Conservation (phyloP, 2,113 vertebrate genomes). For the Gymnocephalus cernua region DNA sequence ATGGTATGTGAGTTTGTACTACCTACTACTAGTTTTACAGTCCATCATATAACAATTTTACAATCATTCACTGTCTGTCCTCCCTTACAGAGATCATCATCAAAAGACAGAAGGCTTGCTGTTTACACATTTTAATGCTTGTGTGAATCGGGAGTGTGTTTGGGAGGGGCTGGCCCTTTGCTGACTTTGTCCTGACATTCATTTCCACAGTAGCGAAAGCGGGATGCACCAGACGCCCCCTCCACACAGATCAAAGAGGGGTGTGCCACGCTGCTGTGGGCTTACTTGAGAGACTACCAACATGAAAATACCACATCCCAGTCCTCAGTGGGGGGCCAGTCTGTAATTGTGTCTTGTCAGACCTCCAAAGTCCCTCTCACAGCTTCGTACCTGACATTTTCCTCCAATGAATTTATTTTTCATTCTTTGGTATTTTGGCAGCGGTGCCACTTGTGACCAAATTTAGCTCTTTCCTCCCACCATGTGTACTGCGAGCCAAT, state of each 20-base stretch:
- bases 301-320: slow-evolving; percentile 77
- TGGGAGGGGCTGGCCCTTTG: slow-evolving; percentile 43
- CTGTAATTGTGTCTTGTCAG: slow-evolving; percentile 82
- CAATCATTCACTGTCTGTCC: slow-evolving; percentile 10
- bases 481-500: slow-evolving; percentile 48
- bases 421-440: slow-evolving; percentile 80
- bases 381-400: slow-evolving; percentile 80
- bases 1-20: background rate
- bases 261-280: slow-evolving; percentile 56
- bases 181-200: slow-evolving; percentile 72
- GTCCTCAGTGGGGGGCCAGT: slow-evolving; percentile 65
- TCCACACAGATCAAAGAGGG: slow-evolving; percentile 74
- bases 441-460: slow-evolving; percentile 71
- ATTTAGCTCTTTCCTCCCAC: slow-evolving; percentile 66
- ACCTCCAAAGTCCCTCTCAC: slow-evolving; percentile 76
- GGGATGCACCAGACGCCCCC: slow-evolving; percentile 47
- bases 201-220: slow-evolving; percentile 45
- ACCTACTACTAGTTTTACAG: background rate
- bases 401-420: slow-evolving; percentile 76
- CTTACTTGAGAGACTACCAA: slow-evolving; percentile 67
- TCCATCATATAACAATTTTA: background rate
- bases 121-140: slow-evolving; percentile 45
- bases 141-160: slow-evolving; percentile 28
- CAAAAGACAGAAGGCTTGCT: slow-evolving; percentile 1
- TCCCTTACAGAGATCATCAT: slow-evolving; percentile 1